These are phyloP conservation scores for Rutpela maculata DNA, from an alignment of 2,888 invertebrate genomes.

Conservation along the genomic window DNA sequence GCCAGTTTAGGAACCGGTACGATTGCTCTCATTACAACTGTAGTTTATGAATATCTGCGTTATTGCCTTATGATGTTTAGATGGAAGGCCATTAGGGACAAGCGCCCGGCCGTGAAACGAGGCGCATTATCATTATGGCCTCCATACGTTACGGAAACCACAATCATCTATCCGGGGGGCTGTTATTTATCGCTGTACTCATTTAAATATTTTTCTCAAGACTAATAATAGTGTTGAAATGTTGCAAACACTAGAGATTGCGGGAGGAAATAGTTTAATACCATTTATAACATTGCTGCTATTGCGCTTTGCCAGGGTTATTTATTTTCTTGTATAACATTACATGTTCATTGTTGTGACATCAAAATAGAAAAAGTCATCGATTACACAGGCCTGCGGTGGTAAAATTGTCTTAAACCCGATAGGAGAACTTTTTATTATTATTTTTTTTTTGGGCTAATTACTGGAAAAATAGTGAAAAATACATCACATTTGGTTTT, in stretches of 20 bases:
- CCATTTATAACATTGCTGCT: not conserved
- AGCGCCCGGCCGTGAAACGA: constrained; percentile 65
- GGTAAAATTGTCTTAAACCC: too few relatives aligned
- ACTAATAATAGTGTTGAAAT: constrained; percentile 47
- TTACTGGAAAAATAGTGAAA: too few relatives aligned
- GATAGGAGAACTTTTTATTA: too few relatives aligned
- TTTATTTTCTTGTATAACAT: too few relatives aligned
- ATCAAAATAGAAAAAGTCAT: too few relatives aligned
- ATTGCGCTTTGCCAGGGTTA: not conserved
- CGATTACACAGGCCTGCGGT: too few relatives aligned
- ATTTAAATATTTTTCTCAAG: constrained; percentile 55
- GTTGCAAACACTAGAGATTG: not conserved
- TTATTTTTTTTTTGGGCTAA: too few relatives aligned
- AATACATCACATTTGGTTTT: too few relatives aligned
- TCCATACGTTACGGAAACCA: constrained; percentile 53
- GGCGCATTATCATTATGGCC: constrained; percentile 65
- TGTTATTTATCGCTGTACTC: constrained; percentile 56
- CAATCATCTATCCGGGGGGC: constrained; percentile 54
- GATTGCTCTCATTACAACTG: constrained; percentile 30
- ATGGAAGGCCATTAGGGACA: constrained; percentile 62
- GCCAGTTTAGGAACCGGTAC: not conserved
- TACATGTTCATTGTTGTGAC: too few relatives aligned
- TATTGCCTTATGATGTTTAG: constrained; percentile 61
- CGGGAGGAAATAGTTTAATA: not conserved
- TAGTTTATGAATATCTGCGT: constrained; percentile 56